Base-by-base conservation (phyloP, 2,113 vertebrate genomes). In the Perca flavescens region DNA sequence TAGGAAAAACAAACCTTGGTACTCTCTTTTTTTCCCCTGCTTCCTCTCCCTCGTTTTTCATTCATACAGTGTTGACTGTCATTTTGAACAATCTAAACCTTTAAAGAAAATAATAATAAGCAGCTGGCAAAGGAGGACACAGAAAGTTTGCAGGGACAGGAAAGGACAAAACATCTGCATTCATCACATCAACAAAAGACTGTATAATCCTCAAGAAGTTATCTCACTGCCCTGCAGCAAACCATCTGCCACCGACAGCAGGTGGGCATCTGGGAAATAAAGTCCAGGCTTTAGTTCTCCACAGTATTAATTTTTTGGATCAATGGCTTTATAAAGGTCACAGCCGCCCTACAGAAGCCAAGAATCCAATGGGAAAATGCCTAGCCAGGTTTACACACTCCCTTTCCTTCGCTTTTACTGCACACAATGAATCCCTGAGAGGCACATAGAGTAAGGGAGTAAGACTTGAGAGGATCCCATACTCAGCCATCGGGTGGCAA, bases 241-340 rank as follows among this genome's bases (percentile, higher is more conserved):
- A 82, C 85, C 93, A 94, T 89, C 93, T 93, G 93, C 84, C 79
- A 40, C 47, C 25, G 68, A 79, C 92, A 92, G 90, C 90, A 92
- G 92, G 90, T 93, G 88, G 88, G 85, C 77, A 83, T 82, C 86
- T 84, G 88, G 89, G 87, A 92, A 78, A 82, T 82, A 58, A 74
- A 88, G 79, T 90, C 85, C 77, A 63, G 77, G 56, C 80, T 79
- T 78, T 74, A 69, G 28, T 36, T 83, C 85, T 84, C 82, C 73
- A 63, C 70, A 70, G 85, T 83, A 85, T 86, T 87, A 66, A 69
- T 46, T 91, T 85, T 76, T 89, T 84, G 81, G 83, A 88, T 90
- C 83, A 86, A 77, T 79, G 82, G 75, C 82, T 91, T 91, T 91
- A 83, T 88, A 86, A 94, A 93, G 90, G 93, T 91, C 90, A 90